Evolutionary conservation across 1,140 invertebrate genomes (phyloP), one percentile per base, ranked within the genome.

Genomic region (Zophobas atratus): DNA sequence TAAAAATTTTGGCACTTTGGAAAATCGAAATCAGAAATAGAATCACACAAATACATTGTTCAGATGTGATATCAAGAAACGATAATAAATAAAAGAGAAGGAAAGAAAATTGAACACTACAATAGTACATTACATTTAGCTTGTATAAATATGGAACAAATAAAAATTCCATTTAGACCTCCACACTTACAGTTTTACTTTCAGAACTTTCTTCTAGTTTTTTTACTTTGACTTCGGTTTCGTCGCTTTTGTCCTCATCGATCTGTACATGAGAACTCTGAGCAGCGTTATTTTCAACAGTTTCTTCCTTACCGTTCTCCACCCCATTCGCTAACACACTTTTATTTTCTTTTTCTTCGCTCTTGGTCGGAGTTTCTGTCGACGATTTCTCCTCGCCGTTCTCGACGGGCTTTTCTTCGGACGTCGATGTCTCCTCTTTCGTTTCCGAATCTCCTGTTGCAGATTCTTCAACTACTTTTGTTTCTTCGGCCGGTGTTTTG

Each of bases 131-230:
- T 67, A 77, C 48, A 71, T 70, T 56, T 56, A 71, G 48, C 49
- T 38, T 8, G 60, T 70, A 77, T 77, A 77, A 71, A 77, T 70
- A 77, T 70, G 36, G 34, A 71, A 71, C 63, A 48, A 63, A 63
- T 33, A 70, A 76, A 41, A 60, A 67, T 8, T 55, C 32, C 34
- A 56, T 57, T 79, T 79, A 79, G 34, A 77, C 78, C 53, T 79
- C 75, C 20, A 79, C 78, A 79, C 78, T 79, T 67, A 79, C 78
- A 46, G 78, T 70, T 46, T 75, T 70, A 76, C 75, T 75, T 53
- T 79, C 75, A n/a, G 75, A 32, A 39, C 75, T 67, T 43, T 79
- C 78, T n/a, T 77, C 78, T 32, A 79, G 55, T 74, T 79, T 79
- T 57, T 79, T 79, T 34, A 79, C 70, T 77, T 77, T 77, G 46